phyloP scores from a whole-genome alignment of 2,113 vertebrate species.

The Prionailurus viverrinus region DNA sequence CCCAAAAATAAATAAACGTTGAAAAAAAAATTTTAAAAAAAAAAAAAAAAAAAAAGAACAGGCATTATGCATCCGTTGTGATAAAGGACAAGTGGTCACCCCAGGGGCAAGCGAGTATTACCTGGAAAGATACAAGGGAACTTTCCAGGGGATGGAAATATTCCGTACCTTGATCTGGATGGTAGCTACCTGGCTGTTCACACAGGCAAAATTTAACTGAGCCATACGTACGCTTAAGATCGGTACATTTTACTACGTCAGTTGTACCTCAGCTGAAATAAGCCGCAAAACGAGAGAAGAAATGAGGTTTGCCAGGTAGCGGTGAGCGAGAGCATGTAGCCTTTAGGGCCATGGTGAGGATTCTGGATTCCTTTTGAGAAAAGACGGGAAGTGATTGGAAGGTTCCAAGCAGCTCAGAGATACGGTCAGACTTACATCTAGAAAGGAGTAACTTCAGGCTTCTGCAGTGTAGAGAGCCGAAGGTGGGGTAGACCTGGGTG shows the following conservation, averaged over 20 bases:
- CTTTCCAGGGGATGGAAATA: background rate
- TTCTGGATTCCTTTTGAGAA: background rate
- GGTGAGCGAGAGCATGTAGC: background rate
- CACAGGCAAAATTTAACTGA: fast-evolving
- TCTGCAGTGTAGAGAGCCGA: background rate
- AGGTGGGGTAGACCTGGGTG: background rate
- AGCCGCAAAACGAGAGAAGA: background rate
- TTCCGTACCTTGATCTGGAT: background rate
- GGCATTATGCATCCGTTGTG: background rate
- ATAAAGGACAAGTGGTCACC: background rate
- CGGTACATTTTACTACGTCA: background rate
- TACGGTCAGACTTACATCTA: fast-evolving
- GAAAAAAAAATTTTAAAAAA: no score
- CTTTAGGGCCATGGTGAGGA: background rate
- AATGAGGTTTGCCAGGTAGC: background rate
- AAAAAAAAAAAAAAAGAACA: no score
- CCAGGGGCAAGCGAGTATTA: background rate
- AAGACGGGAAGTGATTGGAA: background rate
- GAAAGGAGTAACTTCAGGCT: background rate
- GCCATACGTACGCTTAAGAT: background rate
- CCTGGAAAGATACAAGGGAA: background rate
- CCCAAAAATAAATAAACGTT: no score
- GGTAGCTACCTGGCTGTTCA: background rate
- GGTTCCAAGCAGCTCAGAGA: background rate
- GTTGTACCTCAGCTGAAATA: background rate